Evolutionary conservation across 2,113 vertebrate species (phyloP).

Genomic region (Brachionichthys hirsutus): DNA sequence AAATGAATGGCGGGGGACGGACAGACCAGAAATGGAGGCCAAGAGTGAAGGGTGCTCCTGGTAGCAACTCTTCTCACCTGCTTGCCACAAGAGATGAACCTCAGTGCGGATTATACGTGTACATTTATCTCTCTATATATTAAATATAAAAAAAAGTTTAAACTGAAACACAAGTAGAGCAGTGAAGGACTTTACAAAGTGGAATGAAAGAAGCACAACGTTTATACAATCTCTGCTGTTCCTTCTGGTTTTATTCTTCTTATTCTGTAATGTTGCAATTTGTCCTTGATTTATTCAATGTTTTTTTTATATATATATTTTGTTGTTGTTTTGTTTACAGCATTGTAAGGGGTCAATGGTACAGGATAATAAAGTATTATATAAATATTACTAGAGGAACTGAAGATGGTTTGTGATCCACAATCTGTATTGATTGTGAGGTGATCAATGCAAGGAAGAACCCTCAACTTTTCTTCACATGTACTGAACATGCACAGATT

Average conservation of each 20-base stretch:
- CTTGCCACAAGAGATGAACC: constrained; percentile 62
- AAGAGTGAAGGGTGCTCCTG: constrained; percentile 36
- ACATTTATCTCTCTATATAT: constrained; percentile 79
- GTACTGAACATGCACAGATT: constrained; percentile 15
- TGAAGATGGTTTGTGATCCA: constrained; percentile 44
- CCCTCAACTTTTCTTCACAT: constrained; percentile 21
- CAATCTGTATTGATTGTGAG: constrained; percentile 19
- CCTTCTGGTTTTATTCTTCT: constrained; percentile 69
- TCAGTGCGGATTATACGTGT: constrained; percentile 71
- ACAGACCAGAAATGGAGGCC: constrained; percentile 35
- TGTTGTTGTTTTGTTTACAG: constrained; percentile 41
- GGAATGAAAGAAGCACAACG: constrained; percentile 82
- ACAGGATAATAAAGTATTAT: constrained; percentile 59
- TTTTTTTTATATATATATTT: constrained; percentile 65
- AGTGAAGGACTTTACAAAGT: constrained; percentile 67
- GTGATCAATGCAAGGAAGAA: constrained; percentile 29
- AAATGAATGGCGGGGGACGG: constrained; percentile 37
- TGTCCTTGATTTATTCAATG: constrained; percentile 61
- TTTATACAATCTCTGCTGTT: constrained; percentile 79
- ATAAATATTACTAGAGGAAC: constrained; percentile 57
- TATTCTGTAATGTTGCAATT: constrained; percentile 72
- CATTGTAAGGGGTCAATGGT: constrained; percentile 34
- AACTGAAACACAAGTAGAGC: constrained; percentile 67
- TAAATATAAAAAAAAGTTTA: constrained; percentile 74
- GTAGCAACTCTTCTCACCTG: constrained; percentile 49